phyloP scores from a whole-genome alignment of 2,113 vertebrate species.

The Acrocephalus arundinaceus region DNA sequence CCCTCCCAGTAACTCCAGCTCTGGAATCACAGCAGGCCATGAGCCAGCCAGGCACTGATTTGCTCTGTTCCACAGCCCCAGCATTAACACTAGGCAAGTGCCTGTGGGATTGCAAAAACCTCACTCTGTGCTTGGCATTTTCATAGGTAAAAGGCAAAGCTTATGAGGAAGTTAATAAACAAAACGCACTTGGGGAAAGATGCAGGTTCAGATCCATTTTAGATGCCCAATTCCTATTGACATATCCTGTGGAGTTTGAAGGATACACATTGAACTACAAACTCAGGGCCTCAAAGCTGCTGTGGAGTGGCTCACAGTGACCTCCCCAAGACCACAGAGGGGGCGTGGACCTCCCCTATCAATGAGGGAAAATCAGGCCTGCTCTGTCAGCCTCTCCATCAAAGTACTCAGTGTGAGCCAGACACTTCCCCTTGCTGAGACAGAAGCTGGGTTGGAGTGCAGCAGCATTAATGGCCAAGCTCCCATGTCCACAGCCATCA shows the following conservation, averaged over 20 bases:
- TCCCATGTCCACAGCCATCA: background rate
- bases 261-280: background rate
- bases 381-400: background rate
- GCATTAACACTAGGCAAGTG: background rate
- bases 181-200: background rate
- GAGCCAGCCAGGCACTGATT: background rate
- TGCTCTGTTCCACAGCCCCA: background rate
- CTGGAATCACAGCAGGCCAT: background rate
- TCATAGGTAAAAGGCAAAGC: background rate
- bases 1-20: background rate
- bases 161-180: background rate
- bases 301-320: background rate
- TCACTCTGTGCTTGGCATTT: background rate
- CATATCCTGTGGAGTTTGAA: background rate
- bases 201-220: background rate
- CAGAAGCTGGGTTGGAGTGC: background rate
- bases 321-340: background rate
- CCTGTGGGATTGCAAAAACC: background rate
- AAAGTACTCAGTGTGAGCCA: background rate
- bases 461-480: background rate
- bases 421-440: background rate
- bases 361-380: background rate
- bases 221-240: background rate
- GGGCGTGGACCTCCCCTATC: background rate
- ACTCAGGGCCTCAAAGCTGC: fast-evolving